Conservation (phyloP, 2,888 invertebrate species). For the Metopia argyrocephala region DNA sequence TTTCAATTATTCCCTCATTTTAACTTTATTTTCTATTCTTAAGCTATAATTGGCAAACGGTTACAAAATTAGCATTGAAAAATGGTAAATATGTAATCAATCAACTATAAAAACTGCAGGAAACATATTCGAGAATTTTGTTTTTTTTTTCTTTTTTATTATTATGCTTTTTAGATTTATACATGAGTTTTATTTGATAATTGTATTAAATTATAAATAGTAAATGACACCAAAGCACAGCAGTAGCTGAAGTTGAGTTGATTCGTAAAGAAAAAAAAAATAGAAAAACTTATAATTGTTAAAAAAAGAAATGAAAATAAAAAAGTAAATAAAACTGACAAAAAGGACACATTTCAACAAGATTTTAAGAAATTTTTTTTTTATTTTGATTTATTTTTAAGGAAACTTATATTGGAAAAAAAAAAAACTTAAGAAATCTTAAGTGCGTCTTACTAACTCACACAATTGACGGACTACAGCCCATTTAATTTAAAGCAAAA, state of each 20-base stretch:
- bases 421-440: slow-evolving; percentile 21
- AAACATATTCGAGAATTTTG: slow-evolving; percentile 35
- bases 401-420: slow-evolving; percentile 40
- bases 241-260: neutral
- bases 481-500: slow-evolving; percentile 18
- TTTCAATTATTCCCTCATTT: slow-evolving; percentile 46
- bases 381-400: no score
- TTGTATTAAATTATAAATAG: slow-evolving; percentile 69
- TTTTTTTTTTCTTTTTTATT: slow-evolving; percentile 5
- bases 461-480: slow-evolving; percentile 60
- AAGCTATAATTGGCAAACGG: slow-evolving; percentile 61
- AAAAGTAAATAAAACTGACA: slow-evolving; percentile 53
- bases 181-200: slow-evolving; percentile 68
- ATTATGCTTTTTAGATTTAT: slow-evolving; percentile 44
- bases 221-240: slow-evolving; percentile 61
- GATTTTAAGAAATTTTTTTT: slow-evolving; percentile 36
- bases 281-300: slow-evolving; percentile 10
- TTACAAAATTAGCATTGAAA: slow-evolving; percentile 65
- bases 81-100: slow-evolving; percentile 66
- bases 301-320: neutral
- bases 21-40: slow-evolving; percentile 23
- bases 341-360: slow-evolving; percentile 59
- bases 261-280: slow-evolving; percentile 32
- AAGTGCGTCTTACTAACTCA: slow-evolving; percentile 49
- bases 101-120: slow-evolving; percentile 60